Percentiles rank a stretch among this genome's conserved stretches.
These are phyloP conservation scores for Holacanthella duospinosa DNA, from an alignment of 2,888 invertebrate species.

Conservation along the genomic window DNA sequence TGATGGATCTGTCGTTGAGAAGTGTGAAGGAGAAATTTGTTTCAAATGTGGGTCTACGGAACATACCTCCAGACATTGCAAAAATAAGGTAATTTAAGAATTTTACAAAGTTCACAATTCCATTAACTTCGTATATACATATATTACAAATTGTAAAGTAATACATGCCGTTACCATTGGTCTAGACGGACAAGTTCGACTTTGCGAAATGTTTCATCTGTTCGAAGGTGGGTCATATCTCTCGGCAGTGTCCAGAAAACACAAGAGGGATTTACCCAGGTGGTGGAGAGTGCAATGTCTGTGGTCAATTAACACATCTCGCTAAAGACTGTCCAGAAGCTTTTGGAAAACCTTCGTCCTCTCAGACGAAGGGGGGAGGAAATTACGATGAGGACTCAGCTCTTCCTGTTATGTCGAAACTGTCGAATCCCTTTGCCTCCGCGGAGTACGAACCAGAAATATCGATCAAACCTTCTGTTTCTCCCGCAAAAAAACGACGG, in stretches of 20 bases:
- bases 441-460: neutral
- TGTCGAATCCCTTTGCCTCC: neutral
- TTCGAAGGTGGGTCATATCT: constrained; percentile 73
- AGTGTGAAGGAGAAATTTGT: constrained; percentile 53
- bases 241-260: constrained; percentile 79
- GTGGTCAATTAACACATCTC: constrained; percentile 75
- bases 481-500: neutral
- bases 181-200: constrained; percentile 53
- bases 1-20: constrained; percentile 40
- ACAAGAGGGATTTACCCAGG: constrained; percentile 75
- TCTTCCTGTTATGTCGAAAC: neutral
- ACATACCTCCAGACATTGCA: constrained; percentile 52
- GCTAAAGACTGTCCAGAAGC: constrained; percentile 60
- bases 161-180: no score
- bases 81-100: constrained; percentile 20
- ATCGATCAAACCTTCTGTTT: neutral
- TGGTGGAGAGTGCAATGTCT: constrained; percentile 68
- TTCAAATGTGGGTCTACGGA: constrained; percentile 85
- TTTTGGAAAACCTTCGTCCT: neutral
- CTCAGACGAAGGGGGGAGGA: neutral
- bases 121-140: neutral
- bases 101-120: constrained; percentile 1
- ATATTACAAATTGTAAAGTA: neutral
- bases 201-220: constrained; percentile 84
- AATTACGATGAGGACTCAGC: neutral